Percentiles rank a stretch among this genome's conserved stretches.
Conservation (phyloP, 2,797 vertebrate species). For the Rhinella marina region DNA sequence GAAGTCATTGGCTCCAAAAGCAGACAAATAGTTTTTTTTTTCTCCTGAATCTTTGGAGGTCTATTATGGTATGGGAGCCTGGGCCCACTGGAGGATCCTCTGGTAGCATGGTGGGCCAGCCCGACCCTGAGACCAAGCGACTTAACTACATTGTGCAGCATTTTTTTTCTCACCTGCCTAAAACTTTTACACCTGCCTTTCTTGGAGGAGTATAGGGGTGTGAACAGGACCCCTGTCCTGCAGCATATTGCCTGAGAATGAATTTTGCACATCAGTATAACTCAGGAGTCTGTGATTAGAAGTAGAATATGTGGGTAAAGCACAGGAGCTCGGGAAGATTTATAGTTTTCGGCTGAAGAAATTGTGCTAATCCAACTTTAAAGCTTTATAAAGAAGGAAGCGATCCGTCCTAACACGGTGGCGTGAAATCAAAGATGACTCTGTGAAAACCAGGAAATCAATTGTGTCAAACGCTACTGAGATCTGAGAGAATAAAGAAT, state of each 20-base stretch:
- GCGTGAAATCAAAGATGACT: slow-evolving; percentile 59
- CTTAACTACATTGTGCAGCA: too few relatives aligned
- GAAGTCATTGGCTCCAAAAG: too few relatives aligned
- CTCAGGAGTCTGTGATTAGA: not conserved
- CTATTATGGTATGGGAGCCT: too few relatives aligned
- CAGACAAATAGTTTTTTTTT: too few relatives aligned
- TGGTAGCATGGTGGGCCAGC: too few relatives aligned
- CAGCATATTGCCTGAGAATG: not conserved
- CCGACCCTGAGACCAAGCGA: too few relatives aligned
- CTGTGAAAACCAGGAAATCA: slow-evolving; percentile 43
- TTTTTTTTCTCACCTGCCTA: too few relatives aligned
- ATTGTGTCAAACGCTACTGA: slow-evolving; percentile 41
- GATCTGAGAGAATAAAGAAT: slow-evolving; percentile 44
- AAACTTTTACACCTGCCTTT: too few relatives aligned
- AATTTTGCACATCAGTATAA: not conserved
- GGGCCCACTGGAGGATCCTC: too few relatives aligned
- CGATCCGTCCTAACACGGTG: slow-evolving; percentile 29
- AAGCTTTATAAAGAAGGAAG: slow-evolving; percentile 36
- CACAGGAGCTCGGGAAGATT: slow-evolving; percentile 13
- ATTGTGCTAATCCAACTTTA: slow-evolving; percentile 48
- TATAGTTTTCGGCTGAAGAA: slow-evolving; percentile 22
- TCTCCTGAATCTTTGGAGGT: too few relatives aligned
- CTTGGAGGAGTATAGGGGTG: too few relatives aligned
- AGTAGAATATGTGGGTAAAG: not conserved
- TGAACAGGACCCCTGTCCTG: too few relatives aligned